These are phyloP conservation scores for Colaptes auratus DNA, from an alignment of 2,113 vertebrate species.

Conservation along the genomic window DNA sequence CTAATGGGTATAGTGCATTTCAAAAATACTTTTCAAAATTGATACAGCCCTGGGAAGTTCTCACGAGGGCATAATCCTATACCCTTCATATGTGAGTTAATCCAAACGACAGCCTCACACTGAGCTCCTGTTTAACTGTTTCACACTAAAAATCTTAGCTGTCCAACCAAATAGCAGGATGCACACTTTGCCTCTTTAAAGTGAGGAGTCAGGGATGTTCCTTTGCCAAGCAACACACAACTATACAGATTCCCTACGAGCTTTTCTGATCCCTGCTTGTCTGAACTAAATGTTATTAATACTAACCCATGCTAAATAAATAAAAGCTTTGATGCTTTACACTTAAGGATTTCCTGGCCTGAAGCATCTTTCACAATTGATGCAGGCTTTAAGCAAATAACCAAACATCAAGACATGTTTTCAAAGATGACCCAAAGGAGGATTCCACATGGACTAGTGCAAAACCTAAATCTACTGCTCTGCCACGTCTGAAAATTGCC, in stretches of 20 bases:
- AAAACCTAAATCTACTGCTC: neutral
- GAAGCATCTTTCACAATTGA: neutral
- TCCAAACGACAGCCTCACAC: neutral
- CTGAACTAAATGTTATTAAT: neutral
- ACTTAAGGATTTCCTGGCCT: neutral
- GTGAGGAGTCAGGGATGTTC: neutral
- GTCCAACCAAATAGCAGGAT: neutral
- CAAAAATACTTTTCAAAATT: neutral
- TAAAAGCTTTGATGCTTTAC: conserved; percentile 5
- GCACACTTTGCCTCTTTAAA: neutral
- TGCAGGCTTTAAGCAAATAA: neutral
- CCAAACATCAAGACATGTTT: neutral
- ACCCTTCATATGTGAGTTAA: neutral
- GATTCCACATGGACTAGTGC: neutral
- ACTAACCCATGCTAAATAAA: neutral
- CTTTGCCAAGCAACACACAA: neutral
- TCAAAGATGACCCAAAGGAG: neutral
- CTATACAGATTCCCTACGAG: neutral
- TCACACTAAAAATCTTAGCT: neutral
- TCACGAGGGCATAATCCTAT: neutral
- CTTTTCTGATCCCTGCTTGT: neutral
- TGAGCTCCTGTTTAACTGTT: neutral
- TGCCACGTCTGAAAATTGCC: neutral
- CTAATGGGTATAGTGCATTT: neutral
- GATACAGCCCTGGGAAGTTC: neutral